Conservation (phyloP, 2,888 invertebrate genomes). For the Aleiodes leptofemur region DNA sequence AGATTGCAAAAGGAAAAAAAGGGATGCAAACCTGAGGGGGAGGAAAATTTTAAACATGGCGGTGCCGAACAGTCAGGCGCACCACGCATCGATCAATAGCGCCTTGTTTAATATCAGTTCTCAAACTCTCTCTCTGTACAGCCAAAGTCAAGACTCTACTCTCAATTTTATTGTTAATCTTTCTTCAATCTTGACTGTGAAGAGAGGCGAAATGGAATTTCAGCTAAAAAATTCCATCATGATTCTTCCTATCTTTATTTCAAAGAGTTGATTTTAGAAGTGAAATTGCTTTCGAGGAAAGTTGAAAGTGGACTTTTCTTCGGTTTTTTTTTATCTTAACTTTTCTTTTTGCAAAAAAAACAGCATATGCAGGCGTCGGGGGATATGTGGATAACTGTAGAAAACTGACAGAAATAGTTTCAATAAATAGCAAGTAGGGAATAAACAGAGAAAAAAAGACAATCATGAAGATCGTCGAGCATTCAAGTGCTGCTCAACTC, state of each 20-base stretch:
- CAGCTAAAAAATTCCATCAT: background rate
- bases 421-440: background rate
- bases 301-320: background rate
- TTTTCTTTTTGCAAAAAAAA: background rate
- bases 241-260: conserved; percentile 7
- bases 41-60: conserved; percentile 74
- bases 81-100: conserved; percentile 71
- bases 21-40: conserved; percentile 31
- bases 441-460: conserved; percentile 10
- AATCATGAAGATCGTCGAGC: conserved; percentile 11
- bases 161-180: conserved; percentile 30
- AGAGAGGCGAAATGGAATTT: background rate
- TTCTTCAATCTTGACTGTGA: background rate
- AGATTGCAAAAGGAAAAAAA: conserved; percentile 1
- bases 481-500: conserved; percentile 24
- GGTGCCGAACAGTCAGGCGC: conserved; percentile 63
- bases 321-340: too few species aligned
- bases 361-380: background rate
- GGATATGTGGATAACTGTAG: background rate
- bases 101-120: conserved; percentile 75
- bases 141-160: conserved; percentile 61
- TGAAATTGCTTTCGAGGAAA: conserved; percentile 3
- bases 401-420: background rate
- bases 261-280: background rate
- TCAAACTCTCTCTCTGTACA: conserved; percentile 66